Conservation (phyloP, 1,140 invertebrate genomes). For the Arctopsyche grandis region DNA sequence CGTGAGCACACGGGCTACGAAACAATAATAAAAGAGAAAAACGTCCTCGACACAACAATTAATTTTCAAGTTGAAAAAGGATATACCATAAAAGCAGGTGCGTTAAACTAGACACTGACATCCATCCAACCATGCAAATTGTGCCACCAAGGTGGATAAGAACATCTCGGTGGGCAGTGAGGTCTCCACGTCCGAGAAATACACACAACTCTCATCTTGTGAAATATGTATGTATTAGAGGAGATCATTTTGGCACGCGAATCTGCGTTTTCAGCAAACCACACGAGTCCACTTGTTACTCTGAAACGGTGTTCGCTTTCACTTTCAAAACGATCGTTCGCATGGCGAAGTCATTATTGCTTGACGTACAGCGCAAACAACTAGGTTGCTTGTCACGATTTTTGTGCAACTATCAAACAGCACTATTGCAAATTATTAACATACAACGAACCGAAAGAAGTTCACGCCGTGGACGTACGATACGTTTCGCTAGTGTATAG, state of each 20-base stretch:
- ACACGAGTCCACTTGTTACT: background rate
- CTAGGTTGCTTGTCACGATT: background rate
- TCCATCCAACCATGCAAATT: background rate
- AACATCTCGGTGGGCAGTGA: background rate
- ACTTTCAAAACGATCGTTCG: constrained; percentile 34
- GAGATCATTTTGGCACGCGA: background rate
- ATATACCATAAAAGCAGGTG: too few relatives aligned
- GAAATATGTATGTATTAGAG: too few relatives aligned
- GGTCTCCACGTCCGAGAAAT: background rate
- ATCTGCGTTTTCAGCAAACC: background rate
- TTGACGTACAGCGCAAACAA: background rate
- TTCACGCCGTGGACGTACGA: too few relatives aligned
- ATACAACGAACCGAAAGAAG: background rate
- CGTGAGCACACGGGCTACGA: too few relatives aligned
- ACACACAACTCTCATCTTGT: background rate
- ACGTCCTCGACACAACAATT: too few relatives aligned
- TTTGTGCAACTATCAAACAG: too few relatives aligned
- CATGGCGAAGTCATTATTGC: constrained; percentile 18
- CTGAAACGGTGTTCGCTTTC: constrained; percentile 28
- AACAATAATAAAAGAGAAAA: too few relatives aligned
- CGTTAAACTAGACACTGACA: background rate
- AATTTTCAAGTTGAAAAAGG: too few relatives aligned
- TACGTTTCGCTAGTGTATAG: too few relatives aligned
- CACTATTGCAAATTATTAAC: too few relatives aligned
- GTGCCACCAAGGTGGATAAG: background rate